Base-by-base conservation (phyloP, 2,113 vertebrate genomes). In the Myotis davidii region DNA sequence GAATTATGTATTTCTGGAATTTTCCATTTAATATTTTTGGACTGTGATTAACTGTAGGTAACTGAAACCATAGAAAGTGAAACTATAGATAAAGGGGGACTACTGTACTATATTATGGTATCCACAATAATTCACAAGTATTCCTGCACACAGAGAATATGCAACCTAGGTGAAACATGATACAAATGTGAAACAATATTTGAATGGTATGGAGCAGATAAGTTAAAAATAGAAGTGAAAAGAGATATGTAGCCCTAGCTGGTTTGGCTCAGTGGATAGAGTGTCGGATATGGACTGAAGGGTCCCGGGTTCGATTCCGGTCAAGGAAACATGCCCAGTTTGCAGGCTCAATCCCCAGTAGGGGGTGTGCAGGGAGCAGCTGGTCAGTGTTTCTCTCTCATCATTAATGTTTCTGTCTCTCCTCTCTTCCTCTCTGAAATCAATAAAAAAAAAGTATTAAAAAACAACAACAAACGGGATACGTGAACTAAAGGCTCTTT, bases 51-150 rank as follows among this genome's bases (percentile, higher is more conserved):
- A 59, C 52, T 82, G 25, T 82, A 39, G 56, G 37, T 42, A 64
- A 64, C 56, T 64, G 37, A 82, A 64, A 64, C 79, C 16, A 82
- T 37, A 64, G 73, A 76, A 77, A 52, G 32, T 77, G 29, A 77
- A 52, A 77, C 17, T 73, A 27, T 29, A 67, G 73, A 5, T 48
- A 18, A 5, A 27, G 73, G 34, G 21, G 37, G 20, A 23, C 18
- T 52, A 77, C 74, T 34, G 20, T 23, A 50, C 69, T 90, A 12
- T 72, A 67, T 87, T 45, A 61, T 69, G 29, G 23, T 45, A 42
- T 92, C 29, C 69, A 65, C 67, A 93, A 85, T 39, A 37, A 76
- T 77, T 89, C 89, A 78, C 84, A 73, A 88, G 34, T 69, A n/a
- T 70, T 16, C 9, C 56, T 87, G 25, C 9, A 50, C 67, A 3